Conservation (phyloP, 2,797 vertebrate genomes). For the Nasua narica region DNA sequence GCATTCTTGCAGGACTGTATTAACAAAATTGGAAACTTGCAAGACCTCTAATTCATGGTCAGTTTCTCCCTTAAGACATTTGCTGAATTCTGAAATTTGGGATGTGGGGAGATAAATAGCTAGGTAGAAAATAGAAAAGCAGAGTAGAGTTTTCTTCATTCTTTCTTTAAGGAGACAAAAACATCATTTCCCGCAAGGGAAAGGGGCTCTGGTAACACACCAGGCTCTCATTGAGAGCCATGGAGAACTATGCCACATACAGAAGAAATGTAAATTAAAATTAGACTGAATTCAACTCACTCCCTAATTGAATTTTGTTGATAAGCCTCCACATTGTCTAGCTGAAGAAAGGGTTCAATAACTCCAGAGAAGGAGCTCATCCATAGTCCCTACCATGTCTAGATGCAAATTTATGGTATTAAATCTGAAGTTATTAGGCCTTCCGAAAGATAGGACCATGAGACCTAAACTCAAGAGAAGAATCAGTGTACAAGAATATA, state of each 20-base stretch:
- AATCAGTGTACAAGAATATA: background rate
- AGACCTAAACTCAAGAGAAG: background rate
- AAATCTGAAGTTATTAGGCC: background rate
- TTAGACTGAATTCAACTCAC: background rate
- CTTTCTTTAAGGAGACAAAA: background rate
- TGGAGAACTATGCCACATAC: background rate
- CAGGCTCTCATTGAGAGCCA: background rate
- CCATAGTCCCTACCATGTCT: background rate
- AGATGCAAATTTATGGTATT: background rate
- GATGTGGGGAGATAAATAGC: background rate
- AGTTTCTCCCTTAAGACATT: background rate
- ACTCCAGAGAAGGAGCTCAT: background rate
- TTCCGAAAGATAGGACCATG: background rate
- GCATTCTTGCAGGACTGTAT: background rate
- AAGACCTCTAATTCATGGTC: background rate
- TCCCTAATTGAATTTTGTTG: background rate
- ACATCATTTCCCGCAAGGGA: background rate
- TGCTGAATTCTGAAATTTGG: conserved; percentile 21
- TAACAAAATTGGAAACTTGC: background rate
- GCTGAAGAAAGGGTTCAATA: background rate
- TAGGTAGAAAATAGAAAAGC: background rate
- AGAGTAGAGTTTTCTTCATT: background rate
- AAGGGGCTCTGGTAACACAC: background rate
- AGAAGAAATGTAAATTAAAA: background rate
- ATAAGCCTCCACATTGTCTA: background rate